Evolutionary conservation across 2,888 invertebrate species (phyloP), one percentile per base, ranked within the genome.

Genomic region (Orthosia cruda): DNA sequence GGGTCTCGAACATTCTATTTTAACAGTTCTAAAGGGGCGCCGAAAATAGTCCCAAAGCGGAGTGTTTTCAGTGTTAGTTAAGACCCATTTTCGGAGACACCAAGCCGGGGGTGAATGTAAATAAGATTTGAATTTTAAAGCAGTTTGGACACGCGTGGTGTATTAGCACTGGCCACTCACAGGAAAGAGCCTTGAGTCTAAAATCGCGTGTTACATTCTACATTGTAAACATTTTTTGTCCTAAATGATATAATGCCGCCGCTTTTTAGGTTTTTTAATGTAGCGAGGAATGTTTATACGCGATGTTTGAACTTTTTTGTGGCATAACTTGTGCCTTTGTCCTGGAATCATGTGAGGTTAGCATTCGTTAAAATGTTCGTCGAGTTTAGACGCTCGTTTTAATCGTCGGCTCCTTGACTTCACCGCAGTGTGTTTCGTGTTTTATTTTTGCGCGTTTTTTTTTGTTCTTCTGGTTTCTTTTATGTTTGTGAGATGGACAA

Each of bases 91-190:
- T 93, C 88, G 91, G 90, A 86, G 90, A 91, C 91, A 90, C 88
- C 87, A 84, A 88, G 86, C 88, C 90, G 88, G 91, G 93, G 93
- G 91, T 93, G 95, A 94, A 96, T 95, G 94, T 94, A 95, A 95
- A 96, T 93, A 95, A 92, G 93, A 92, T 94, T 94, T 95, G 93
- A 95, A 96, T 95, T 94, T 95, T 95, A 93, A 93, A 96, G 90
- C 86, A 91, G 87, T 82, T 80, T 85, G 84, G 83, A 81, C 86
- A 86, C 80, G 88, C 86, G 79, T 84, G 83, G 77, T 79, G 76
- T 87, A 81, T 75, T 74, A 80, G 71, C 65, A 32, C 58, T 65
- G 74, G 76, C 59, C 79, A 75, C 63, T 80, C 84, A 78, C 78
- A 73, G 70, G 66, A 68, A 80, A 77, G 65, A 68, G 18, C 79